A percentile compares a stretch with the other conserved stretches of the same genome.
These are phyloP conservation scores for Clarias batrachus DNA, from an alignment of 2,113 vertebrate species.

Conservation along the genomic window DNA sequence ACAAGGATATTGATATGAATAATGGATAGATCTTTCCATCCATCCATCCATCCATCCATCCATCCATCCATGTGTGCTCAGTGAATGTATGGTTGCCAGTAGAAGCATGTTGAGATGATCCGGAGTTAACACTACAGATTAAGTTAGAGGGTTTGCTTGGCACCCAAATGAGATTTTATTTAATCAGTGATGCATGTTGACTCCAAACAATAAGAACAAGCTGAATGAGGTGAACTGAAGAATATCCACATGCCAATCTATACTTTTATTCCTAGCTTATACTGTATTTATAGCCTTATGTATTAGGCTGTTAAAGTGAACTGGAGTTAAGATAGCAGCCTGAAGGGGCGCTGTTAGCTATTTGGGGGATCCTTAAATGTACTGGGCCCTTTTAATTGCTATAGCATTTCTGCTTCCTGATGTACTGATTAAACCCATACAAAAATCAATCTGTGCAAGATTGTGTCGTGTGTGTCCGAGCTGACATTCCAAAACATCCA, in stretches of 20 bases:
- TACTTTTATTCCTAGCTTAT: not conserved
- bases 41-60: too few species aligned
- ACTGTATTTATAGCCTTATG: not conserved
- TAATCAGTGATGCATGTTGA: constrained; percentile 7
- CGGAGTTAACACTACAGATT: constrained; percentile 33
- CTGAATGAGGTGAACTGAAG: not conserved
- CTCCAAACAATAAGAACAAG: not conserved
- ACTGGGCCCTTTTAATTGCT: too few species aligned
- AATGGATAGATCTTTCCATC: too few species aligned
- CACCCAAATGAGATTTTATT: not conserved
- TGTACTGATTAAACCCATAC: not conserved
- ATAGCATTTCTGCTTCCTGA: not conserved
- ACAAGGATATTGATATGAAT: too few species aligned
- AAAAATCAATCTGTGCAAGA: not conserved
- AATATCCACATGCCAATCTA: constrained; percentile 2
- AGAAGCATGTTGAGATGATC: constrained; percentile 23
- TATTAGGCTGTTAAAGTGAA: constrained; percentile 17
- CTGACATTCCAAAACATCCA: not conserved
- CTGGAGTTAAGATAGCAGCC: not conserved
- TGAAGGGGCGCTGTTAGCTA: not conserved
- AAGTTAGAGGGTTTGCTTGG: not conserved
- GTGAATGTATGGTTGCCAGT: not conserved
- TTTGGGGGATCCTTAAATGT: too few species aligned
- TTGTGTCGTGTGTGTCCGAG: not conserved
- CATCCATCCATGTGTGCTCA: not conserved